Evolutionary conservation across 2,888 invertebrate genomes (phyloP).

Genomic region (Spisula solida): DNA sequence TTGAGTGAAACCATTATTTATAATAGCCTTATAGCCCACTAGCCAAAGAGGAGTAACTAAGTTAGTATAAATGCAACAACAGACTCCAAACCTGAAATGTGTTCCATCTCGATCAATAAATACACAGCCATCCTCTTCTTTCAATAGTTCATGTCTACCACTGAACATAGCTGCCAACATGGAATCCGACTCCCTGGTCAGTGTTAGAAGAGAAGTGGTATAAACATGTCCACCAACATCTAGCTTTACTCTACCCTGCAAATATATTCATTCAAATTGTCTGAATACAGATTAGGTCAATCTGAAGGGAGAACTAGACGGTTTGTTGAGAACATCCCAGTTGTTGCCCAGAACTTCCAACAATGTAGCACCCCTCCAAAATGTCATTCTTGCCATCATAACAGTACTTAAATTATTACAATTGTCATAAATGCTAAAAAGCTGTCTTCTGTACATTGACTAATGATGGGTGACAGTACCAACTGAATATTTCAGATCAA

Average conservation of each 20-base stretch:
- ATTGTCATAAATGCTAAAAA: background rate
- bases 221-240: constrained; percentile 84
- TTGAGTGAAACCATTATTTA: no score
- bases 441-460: background rate
- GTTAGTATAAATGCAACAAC: no score
- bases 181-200: constrained; percentile 83
- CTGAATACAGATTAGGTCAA: background rate
- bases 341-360: no score
- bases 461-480: no score
- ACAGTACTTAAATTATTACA: background rate
- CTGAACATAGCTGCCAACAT: constrained; percentile 86
- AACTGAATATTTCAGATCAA: no score
- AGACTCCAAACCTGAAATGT: constrained; percentile 80
- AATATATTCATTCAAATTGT: constrained; percentile 40
- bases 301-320: background rate
- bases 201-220: constrained; percentile 83
- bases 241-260: constrained; percentile 83
- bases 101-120: constrained; percentile 85
- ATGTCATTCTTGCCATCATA: background rate
- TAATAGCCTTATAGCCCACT: no score
- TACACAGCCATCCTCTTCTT: constrained; percentile 82
- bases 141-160: constrained; percentile 81
- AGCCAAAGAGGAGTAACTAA: no score
- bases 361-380: background rate
- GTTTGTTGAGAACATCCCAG: background rate